A percentile compares a stretch with the other conserved stretches of the same genome.
Evolutionary conservation across 2,797 vertebrate species (phyloP).

Genomic region (Decapterus maruadsi): DNA sequence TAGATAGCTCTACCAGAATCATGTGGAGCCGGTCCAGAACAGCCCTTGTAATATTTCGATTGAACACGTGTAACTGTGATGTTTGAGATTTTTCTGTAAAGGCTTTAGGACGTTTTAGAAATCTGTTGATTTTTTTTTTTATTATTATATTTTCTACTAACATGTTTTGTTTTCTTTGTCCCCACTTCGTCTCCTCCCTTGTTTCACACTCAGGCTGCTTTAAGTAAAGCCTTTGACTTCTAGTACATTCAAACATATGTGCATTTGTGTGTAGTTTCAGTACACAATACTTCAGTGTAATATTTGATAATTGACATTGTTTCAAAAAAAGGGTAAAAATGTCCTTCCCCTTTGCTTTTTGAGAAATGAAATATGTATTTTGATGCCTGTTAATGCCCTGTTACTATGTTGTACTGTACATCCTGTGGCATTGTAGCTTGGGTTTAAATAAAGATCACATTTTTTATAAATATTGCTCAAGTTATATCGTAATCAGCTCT

Average conservation of each 20-base stretch:
- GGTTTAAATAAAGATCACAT: slow-evolving; percentile 85
- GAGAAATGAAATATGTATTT: slow-evolving; percentile 66
- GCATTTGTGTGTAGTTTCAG: slow-evolving; percentile 61
- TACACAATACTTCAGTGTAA: slow-evolving; percentile 58
- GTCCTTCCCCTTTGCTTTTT: slow-evolving; percentile 18
- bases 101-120: slow-evolving; percentile 63
- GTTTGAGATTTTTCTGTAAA: slow-evolving; percentile 64
- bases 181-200: neutral
- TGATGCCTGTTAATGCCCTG: slow-evolving; percentile 56
- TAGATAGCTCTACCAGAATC: slow-evolving; percentile 59
- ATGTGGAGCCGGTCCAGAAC: slow-evolving; percentile 46
- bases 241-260: slow-evolving; percentile 30
- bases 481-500: neutral
- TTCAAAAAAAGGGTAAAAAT: slow-evolving; percentile 29
- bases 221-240: slow-evolving; percentile 40
- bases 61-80: slow-evolving; percentile 53
- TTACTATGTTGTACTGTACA: slow-evolving; percentile 69
- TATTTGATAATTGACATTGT: slow-evolving; percentile 40
- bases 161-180: slow-evolving; percentile 22
- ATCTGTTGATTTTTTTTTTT: neutral
- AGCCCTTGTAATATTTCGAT: slow-evolving; percentile 69
- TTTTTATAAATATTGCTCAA: slow-evolving; percentile 69
- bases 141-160: slow-evolving; percentile 52
- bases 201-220: slow-evolving; percentile 33
- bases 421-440: slow-evolving; percentile 74